Base-by-base conservation (phyloP, 2,113 vertebrate species). In the Sinocyclocheilus grahami region DNA sequence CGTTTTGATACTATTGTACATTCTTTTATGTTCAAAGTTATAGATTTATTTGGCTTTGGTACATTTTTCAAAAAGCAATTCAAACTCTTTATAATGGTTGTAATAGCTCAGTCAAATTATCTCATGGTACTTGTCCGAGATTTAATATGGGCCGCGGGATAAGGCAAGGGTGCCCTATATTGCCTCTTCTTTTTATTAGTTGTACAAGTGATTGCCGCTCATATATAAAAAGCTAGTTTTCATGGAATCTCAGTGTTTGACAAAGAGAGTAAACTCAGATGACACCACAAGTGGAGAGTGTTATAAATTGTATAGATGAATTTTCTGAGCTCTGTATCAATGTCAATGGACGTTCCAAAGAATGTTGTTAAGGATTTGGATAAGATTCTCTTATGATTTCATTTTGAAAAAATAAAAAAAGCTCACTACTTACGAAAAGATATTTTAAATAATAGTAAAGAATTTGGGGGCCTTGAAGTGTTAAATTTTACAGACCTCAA, bases 311-410 rank as follows among this genome's bases (percentile, higher is more conserved):
- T 42, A 74, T 46, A 12, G 71, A 10, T 42, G 1, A 39, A 74
- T 74, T 46, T 74, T 74, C 71, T 42, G 37, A 11, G 18, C 18
- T 46, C 33, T 79, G 48, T 78, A 10, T 78, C 24, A 4, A 33
- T 58, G 27, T 79, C 55, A 37, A 5, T 27, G 13, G 53, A 58
- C 13, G 53, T 20, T 58, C 77, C 77, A 55, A 33, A 51, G 3
- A 46, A 82, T 39, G 22, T 27, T n/a, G 22, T 62, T n/a, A 39
- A 24, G 79, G 37, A 82, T 13, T 42, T 82, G 18, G 62, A 69
- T 27, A 69, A 18, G 62, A 27, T 48, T 60, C 80, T 67, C 12
- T 67, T 67, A 82, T 46, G 80, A 82, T 67, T 82, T 63, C 13
- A 82, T 82, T 24, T 27, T 37, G 37, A 22, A n/a, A 20, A 67